Evolutionary conservation across 2,797 vertebrate species (phyloP).

Genomic region (Enteromius trimaculatus): DNA sequence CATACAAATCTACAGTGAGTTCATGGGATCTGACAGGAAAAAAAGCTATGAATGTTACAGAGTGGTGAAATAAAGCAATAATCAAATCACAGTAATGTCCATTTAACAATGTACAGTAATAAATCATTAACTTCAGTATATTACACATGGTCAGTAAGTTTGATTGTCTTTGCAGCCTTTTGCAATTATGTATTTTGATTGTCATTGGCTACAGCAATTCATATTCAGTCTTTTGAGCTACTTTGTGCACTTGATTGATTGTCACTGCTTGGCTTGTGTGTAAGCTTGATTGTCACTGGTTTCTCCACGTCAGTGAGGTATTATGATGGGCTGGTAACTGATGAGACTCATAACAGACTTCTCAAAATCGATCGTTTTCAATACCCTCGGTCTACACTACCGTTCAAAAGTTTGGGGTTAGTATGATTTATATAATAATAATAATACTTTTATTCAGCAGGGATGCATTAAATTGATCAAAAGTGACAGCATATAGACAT

Average conservation of each 20-base stretch:
- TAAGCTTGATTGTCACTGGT: slow-evolving; percentile 39
- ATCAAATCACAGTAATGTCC: slow-evolving; percentile 32
- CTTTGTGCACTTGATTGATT: slow-evolving; percentile 37
- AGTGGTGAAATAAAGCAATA: slow-evolving; percentile 36
- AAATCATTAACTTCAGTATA: slow-evolving; percentile 28
- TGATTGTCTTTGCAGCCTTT: slow-evolving; percentile 36
- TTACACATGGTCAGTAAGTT: slow-evolving; percentile 34
- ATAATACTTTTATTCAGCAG: neutral
- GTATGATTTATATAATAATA: neutral
- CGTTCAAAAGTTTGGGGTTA: neutral
- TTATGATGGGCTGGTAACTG: slow-evolving; percentile 24
- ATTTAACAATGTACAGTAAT: slow-evolving; percentile 48
- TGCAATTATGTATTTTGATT: slow-evolving; percentile 62
- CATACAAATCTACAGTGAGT: slow-evolving; percentile 29
- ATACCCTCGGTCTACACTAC: neutral
- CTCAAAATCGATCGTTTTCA: neutral
- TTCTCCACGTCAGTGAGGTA: slow-evolving; percentile 17
- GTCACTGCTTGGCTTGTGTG: neutral
- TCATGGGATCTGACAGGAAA: slow-evolving; percentile 32
- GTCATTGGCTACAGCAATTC: slow-evolving; percentile 62
- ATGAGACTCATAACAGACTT: neutral
- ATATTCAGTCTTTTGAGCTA: neutral
- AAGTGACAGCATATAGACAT: neutral
- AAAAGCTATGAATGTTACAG: slow-evolving; percentile 35
- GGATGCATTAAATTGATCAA: neutral